These are phyloP conservation scores for Pandion haliaetus DNA, from an alignment of 2,113 vertebrate species.

Conservation along the genomic window DNA sequence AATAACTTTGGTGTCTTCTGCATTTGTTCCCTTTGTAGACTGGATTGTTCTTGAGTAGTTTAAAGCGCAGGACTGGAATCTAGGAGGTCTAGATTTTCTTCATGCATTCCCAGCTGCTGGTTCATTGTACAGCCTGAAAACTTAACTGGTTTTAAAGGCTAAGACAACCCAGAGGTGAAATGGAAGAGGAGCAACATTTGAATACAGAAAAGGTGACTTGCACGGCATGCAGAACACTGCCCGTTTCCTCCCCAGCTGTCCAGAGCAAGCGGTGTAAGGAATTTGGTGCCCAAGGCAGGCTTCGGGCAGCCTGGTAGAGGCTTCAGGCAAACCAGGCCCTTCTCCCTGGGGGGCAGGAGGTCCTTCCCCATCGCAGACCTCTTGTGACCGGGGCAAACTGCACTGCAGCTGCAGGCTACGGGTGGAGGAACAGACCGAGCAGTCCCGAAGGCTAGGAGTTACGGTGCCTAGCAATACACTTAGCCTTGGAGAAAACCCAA, in stretches of 20 bases:
- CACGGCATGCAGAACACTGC: accelerated
- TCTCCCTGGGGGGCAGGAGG: not conserved
- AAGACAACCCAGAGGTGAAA: not conserved
- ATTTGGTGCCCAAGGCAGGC: not conserved
- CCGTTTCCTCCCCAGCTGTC: not conserved
- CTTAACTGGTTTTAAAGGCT: not conserved
- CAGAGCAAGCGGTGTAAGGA: not conserved
- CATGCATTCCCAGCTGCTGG: not conserved
- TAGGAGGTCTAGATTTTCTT: not conserved
- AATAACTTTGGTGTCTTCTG: not conserved
- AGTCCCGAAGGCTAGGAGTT: accelerated
- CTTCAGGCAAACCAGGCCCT: not conserved
- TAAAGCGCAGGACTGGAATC: not conserved
- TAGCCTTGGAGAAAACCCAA: not conserved
- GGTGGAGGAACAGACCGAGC: not conserved
- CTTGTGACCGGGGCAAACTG: not conserved
- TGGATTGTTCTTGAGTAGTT: not conserved
- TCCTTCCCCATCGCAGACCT: not conserved
- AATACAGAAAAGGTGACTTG: not conserved
- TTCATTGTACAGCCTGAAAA: not conserved
- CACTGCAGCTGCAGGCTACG: not conserved
- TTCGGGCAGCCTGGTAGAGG: not conserved
- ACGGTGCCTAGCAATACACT: not conserved
- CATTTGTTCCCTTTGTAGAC: not conserved
- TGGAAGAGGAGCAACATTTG: not conserved